These are phyloP conservation scores for Pseudotriccus pelzelni DNA, from an alignment of 2,797 vertebrate species.

Conservation along the genomic window DNA sequence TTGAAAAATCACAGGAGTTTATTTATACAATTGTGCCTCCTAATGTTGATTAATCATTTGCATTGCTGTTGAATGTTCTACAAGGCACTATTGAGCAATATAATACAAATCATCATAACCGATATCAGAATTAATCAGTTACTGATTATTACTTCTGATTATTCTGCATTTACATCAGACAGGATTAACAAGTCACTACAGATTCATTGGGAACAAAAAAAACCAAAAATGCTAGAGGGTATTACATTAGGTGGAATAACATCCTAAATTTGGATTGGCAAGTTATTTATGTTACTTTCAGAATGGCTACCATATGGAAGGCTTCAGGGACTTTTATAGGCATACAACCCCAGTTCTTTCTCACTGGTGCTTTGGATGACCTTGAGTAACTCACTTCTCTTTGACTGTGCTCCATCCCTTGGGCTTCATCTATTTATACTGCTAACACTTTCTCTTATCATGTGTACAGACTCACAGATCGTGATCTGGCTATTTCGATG, in stretches of 20 bases:
- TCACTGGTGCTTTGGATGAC: neutral
- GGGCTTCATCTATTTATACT: neutral
- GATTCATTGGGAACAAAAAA: neutral
- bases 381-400: neutral
- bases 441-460: neutral
- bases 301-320: neutral
- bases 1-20: neutral
- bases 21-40: neutral
- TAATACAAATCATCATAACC: neutral
- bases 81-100: neutral
- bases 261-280: neutral
- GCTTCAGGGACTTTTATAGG: conserved; percentile 5
- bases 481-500: neutral
- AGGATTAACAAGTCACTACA: neutral
- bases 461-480: neutral
- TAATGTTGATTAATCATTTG: conserved; percentile 11
- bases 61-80: neutral
- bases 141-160: conserved; percentile 36
- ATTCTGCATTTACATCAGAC: conserved; percentile 32
- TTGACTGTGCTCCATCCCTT: neutral
- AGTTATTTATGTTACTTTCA: conserved; percentile 18
- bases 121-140: conserved; percentile 40
- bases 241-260: neutral
- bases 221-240: neutral
- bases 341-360: neutral